These are phyloP conservation scores for Blomia tropicalis DNA, from an alignment of 2,888 invertebrate species.

Conservation along the genomic window DNA sequence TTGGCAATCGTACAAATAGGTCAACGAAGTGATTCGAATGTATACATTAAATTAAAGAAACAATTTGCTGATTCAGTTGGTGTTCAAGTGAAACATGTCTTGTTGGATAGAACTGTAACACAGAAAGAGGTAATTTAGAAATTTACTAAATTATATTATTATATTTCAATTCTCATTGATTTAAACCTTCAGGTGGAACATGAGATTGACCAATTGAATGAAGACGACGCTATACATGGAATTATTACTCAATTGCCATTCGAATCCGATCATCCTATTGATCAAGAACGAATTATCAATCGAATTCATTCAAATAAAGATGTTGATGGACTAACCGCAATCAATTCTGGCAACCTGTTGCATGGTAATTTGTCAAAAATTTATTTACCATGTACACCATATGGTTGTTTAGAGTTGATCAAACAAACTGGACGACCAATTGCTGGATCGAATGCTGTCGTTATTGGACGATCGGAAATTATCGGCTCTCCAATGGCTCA, in stretches of 20 bases:
- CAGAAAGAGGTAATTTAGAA: slow-evolving; percentile 64
- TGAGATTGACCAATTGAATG: slow-evolving; percentile 57
- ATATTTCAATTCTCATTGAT: not conserved
- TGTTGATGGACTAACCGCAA: slow-evolving; percentile 64
- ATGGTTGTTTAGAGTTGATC: slow-evolving; percentile 81
- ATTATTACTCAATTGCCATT: slow-evolving; percentile 88
- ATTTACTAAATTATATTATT: slow-evolving; percentile 1
- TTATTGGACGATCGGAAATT: slow-evolving; percentile 79
- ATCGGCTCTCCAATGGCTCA: slow-evolving; percentile 91
- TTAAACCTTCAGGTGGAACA: slow-evolving; percentile 45
- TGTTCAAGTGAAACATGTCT: slow-evolving; percentile 59
- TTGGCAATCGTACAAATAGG: slow-evolving; percentile 49
- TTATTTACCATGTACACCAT: slow-evolving; percentile 89
- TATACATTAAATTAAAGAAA: slow-evolving; percentile 90
- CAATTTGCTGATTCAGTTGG: slow-evolving; percentile 81
- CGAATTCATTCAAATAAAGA: slow-evolving; percentile 70
- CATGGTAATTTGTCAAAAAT: slow-evolving; percentile 63
- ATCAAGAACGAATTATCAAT: slow-evolving; percentile 43
- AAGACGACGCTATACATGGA: slow-evolving; percentile 68
- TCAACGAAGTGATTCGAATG: slow-evolving; percentile 86
- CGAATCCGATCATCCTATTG: slow-evolving; percentile 62
- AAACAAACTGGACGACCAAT: slow-evolving; percentile 43
- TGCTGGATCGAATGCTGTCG: slow-evolving; percentile 56
- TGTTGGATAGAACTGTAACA: slow-evolving; percentile 52
- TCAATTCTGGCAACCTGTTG: slow-evolving; percentile 80